A percentile compares a stretch with the other conserved stretches of the same genome.
Evolutionary conservation across 2,113 vertebrate genomes (phyloP).

Genomic region (Leucosticte australis): DNA sequence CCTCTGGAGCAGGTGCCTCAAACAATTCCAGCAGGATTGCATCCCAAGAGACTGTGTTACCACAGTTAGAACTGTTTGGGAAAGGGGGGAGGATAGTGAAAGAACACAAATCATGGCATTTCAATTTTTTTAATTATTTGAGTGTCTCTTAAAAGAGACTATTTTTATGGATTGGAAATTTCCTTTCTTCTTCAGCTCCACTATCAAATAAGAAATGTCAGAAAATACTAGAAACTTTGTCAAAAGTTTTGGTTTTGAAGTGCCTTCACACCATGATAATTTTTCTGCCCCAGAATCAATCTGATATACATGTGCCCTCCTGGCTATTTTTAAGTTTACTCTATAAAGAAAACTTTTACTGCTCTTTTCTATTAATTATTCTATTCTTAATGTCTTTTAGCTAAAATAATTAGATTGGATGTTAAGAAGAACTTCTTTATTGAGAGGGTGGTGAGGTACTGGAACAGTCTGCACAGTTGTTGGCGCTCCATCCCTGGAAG

Average conservation of each 20-base stretch:
- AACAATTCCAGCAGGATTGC: background rate
- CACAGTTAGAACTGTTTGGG: background rate
- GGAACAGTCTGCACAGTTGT: background rate
- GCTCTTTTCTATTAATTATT: background rate
- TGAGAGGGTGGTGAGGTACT: background rate
- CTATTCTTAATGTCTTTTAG: background rate
- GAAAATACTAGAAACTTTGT: background rate
- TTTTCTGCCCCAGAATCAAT: background rate
- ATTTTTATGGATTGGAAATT: background rate
- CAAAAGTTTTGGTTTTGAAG: background rate
- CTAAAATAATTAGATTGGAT: background rate
- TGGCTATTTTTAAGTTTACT: background rate
- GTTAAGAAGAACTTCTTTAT: background rate
- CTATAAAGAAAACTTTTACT: background rate
- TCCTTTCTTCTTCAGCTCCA: background rate
- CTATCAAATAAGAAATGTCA: background rate
- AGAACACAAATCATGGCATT: background rate
- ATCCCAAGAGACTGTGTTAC: background rate
- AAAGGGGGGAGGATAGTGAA: background rate
- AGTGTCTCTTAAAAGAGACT: background rate
- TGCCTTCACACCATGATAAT: background rate
- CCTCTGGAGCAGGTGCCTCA: background rate
- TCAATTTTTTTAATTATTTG: background rate
- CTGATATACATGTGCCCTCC: background rate
- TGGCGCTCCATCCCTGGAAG: background rate